Evolutionary conservation across 2,113 vertebrate species (phyloP).

Genomic region (Climacteris rufus): DNA sequence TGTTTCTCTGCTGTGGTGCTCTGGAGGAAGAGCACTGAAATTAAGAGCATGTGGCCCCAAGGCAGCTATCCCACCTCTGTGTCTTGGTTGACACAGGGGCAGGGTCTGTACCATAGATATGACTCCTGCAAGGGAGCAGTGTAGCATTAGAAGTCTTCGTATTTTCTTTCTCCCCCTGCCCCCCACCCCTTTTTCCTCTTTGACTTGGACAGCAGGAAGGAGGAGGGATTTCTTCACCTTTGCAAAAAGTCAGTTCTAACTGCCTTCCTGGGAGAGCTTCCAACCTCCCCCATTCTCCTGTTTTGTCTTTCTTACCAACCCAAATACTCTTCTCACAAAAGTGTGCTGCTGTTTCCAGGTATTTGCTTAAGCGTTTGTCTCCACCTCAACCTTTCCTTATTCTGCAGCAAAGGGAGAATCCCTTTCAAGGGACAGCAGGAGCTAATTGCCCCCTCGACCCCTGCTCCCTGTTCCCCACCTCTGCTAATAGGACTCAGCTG

Average conservation of each 20-base stretch:
- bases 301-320: background rate
- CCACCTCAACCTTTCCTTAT: background rate
- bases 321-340: background rate
- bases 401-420: background rate
- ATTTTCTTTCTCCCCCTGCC: background rate
- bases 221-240: background rate
- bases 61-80: background rate
- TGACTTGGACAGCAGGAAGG: background rate
- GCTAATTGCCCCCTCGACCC: background rate
- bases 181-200: rapidly evolving
- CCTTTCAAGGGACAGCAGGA: background rate
- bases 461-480: background rate
- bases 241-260: background rate
- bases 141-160: background rate
- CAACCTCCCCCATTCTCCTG: background rate
- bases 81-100: background rate
- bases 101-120: rapidly evolving
- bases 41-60: rapidly evolving
- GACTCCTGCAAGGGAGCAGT: background rate
- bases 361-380: background rate
- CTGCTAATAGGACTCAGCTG: slow-evolving; percentile 25
- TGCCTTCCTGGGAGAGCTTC: background rate
- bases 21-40: background rate
- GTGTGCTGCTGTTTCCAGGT: background rate
- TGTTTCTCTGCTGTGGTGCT: background rate